These are phyloP conservation scores for Gopherus evgoodei DNA, from an alignment of 2,113 vertebrate genomes.

Conservation along the genomic window DNA sequence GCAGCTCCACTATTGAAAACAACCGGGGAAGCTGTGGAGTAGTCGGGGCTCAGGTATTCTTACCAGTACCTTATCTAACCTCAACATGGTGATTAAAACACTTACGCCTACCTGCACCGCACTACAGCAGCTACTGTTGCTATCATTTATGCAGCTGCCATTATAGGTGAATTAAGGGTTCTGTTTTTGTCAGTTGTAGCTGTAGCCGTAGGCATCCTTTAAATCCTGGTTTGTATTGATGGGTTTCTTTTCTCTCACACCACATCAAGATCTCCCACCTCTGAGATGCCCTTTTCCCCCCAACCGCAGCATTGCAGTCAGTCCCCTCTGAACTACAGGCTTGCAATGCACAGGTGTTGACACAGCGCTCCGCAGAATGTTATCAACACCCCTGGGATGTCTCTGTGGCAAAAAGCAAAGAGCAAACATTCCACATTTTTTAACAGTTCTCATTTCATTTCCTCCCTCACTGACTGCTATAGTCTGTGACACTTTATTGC, in stretches of 20 bases:
- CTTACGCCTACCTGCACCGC: no score
- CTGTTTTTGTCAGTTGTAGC: not conserved
- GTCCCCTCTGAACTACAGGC: not conserved
- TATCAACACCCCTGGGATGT: not conserved
- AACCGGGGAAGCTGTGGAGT: not conserved
- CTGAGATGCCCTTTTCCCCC: not conserved
- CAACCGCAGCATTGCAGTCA: not conserved
- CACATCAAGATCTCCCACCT: not conserved
- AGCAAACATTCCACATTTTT: not conserved
- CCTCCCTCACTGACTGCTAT: not conserved
- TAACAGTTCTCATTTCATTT: not conserved
- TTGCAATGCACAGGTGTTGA: not conserved
- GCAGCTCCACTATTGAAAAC: fast-evolving
- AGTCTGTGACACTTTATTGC: not conserved
- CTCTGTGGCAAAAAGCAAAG: not conserved
- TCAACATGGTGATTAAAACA: not conserved
- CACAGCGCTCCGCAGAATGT: not conserved
- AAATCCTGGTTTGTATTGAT: not conserved
- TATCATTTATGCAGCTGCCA: fast-evolving
- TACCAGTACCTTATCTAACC: not conserved
- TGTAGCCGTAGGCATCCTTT: not conserved
- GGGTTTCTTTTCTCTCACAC: not conserved
- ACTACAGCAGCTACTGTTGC: no score
- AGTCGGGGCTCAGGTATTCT: not conserved
- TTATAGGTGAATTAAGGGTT: not conserved